phyloP scores from a whole-genome alignment of 1,140 invertebrate species.

The Halesus radiatus region DNA sequence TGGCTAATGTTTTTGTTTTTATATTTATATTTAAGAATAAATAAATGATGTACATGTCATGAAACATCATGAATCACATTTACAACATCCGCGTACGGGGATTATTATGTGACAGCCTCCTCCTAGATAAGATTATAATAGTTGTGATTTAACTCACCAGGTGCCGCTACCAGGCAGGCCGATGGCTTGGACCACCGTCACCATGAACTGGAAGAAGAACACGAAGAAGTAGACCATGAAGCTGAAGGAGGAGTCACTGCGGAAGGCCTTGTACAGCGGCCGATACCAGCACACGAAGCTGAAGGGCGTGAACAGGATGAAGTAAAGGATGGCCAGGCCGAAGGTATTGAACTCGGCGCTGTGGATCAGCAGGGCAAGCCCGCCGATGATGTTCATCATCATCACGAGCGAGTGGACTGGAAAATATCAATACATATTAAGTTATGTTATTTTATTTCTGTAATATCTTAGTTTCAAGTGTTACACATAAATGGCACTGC shows the following conservation, averaged over 20 bases:
- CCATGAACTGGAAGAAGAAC: slow-evolving; percentile 97
- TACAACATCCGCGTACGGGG: too few relatives aligned
- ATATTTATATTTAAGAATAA: too few relatives aligned
- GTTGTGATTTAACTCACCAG: slow-evolving; percentile 75
- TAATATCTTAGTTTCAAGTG: too few relatives aligned
- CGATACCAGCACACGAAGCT: slow-evolving; percentile 97
- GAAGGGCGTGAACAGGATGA: slow-evolving; percentile 94
- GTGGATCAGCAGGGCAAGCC: slow-evolving; percentile 79
- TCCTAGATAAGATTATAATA: too few relatives aligned
- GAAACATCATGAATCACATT: too few relatives aligned
- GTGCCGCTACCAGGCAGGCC: slow-evolving; percentile 85
- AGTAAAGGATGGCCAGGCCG: slow-evolving; percentile 90
- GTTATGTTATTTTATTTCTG: too few relatives aligned
- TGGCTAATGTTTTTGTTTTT: too few relatives aligned
- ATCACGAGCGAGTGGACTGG: slow-evolving; percentile 91
- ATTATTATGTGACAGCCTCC: too few relatives aligned
- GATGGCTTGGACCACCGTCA: slow-evolving; percentile 89
- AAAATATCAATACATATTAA: too few relatives aligned
- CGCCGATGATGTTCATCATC: slow-evolving; percentile 88
- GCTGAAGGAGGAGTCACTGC: slow-evolving; percentile 98
- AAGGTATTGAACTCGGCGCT: slow-evolving; percentile 82
- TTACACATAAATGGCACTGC: too few relatives aligned
- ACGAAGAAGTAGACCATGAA: slow-evolving; percentile 99
- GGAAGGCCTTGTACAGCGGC: slow-evolving; percentile 80
- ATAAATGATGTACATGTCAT: too few relatives aligned